phyloP scores from a whole-genome alignment of 2,888 invertebrate species.

The Isoperla grammatica region DNA sequence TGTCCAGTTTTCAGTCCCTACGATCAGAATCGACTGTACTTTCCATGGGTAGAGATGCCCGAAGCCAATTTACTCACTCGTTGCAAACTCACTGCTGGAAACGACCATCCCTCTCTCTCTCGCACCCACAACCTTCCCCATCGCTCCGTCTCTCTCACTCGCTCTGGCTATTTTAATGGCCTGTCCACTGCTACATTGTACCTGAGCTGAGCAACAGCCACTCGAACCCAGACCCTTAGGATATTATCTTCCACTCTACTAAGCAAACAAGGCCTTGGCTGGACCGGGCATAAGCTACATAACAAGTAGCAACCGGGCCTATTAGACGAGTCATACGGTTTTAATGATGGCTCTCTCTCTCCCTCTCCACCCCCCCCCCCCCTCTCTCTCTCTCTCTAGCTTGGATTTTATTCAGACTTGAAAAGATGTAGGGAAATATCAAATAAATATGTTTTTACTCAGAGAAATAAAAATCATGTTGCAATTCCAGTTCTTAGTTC shows the following conservation, averaged over 20 bases:
- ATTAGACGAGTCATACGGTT: no score
- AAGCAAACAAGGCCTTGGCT: slow-evolving; percentile 9
- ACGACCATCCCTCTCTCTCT: slow-evolving; percentile 3
- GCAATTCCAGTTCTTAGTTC: no score
- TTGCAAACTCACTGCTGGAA: slow-evolving; percentile 2
- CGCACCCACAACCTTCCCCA: background rate
- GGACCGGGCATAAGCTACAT: no score
- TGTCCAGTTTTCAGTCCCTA: background rate
- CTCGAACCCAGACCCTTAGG: slow-evolving; percentile 17
- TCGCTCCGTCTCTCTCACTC: background rate
- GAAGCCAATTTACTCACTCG: slow-evolving; percentile 11
- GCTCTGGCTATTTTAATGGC: slow-evolving; percentile 13
- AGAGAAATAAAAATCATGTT: no score
- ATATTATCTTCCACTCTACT: slow-evolving; percentile 16
- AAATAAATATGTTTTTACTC: no score
- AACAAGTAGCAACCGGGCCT: no score
- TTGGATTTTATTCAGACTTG: no score
- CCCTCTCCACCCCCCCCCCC: no score
- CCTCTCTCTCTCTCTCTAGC: no score
- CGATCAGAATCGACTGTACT: slow-evolving; percentile 7
- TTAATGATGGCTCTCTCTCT: no score
- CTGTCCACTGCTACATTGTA: slow-evolving; percentile 17
- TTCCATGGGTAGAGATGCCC: background rate
- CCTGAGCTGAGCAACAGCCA: slow-evolving; percentile 13
- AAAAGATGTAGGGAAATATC: no score